Conservation (phyloP, 2,797 vertebrate genomes). For the Neoniphon sammara region DNA sequence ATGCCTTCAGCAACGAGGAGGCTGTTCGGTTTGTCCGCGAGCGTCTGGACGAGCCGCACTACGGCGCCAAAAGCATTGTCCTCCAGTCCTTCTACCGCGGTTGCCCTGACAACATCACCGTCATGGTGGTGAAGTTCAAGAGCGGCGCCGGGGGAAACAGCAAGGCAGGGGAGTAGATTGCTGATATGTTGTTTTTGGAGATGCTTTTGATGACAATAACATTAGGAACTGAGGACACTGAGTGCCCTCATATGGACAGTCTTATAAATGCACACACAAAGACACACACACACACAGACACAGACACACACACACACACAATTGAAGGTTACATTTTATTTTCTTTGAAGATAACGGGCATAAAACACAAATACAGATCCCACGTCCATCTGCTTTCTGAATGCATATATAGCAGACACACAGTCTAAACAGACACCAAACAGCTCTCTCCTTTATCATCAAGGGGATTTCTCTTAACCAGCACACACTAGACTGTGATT, state of each 20-base stretch:
- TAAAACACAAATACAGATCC: constrained; percentile 40
- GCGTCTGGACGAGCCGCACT: constrained; percentile 97
- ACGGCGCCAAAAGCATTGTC: constrained; percentile 97
- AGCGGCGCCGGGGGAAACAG: constrained; percentile 85
- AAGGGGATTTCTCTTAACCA: constrained; percentile 63
- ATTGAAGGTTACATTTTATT: constrained; percentile 23
- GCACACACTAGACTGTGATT: constrained; percentile 71
- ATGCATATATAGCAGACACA: constrained; percentile 4
- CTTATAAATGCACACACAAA: constrained; percentile 3
- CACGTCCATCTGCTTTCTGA: constrained; percentile 32
- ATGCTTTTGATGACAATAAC: constrained; percentile 11
- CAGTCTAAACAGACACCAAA: constrained; percentile 32
- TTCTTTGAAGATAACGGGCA: constrained; percentile 34
- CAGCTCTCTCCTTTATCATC: neutral
- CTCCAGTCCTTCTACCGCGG: constrained; percentile 98
- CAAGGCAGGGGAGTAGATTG: constrained; percentile 67
- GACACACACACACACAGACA: constrained; percentile 32
- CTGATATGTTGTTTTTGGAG: constrained; percentile 31
- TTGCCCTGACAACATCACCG: constrained; percentile 98
- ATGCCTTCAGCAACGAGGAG: constrained; percentile 98
- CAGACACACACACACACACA: constrained; percentile 12
- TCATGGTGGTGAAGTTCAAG: constrained; percentile 99
- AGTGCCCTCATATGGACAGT: constrained; percentile 30
- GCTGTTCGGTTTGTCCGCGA: constrained; percentile 96
- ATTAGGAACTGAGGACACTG: constrained; percentile 15